Evolutionary conservation across 2,888 invertebrate genomes (phyloP).

Genomic region (Sclerodermus sp.): DNA sequence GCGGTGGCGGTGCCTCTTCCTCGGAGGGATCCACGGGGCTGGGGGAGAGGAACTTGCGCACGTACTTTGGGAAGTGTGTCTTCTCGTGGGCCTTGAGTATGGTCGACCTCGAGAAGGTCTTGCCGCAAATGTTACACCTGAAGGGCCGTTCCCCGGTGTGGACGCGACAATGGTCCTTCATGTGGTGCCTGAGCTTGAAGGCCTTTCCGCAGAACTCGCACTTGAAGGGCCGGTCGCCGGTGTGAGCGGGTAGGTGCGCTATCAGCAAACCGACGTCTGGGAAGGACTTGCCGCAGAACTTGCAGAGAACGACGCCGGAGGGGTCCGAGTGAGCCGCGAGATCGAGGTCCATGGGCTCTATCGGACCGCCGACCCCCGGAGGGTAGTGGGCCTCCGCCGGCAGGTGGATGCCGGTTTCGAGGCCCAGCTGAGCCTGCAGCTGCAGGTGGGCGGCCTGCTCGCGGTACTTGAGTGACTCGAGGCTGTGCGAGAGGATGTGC

Average conservation of each 20-base stretch:
- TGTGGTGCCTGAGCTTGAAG: conserved; percentile 88
- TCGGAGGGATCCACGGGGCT: conserved; percentile 83
- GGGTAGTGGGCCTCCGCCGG: conserved; percentile 54
- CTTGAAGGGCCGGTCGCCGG: conserved; percentile 88
- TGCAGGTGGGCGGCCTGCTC: conserved; percentile 67
- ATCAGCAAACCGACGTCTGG: conserved; percentile 87
- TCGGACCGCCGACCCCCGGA: conserved; percentile 56
- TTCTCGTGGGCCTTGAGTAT: conserved; percentile 92
- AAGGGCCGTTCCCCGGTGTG: conserved; percentile 91
- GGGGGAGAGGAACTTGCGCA: conserved; percentile 85
- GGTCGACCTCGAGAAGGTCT: conserved; percentile 87
- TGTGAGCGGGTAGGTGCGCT: conserved; percentile 85
- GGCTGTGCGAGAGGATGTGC: conserved; percentile 85
- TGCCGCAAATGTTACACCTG: conserved; percentile 85
- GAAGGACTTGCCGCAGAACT: conserved; percentile 91
- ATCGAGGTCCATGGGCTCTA: conserved; percentile 65
- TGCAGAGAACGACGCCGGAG: conserved; percentile 79
- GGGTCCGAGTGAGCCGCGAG: conserved; percentile 68
- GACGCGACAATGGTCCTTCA: conserved; percentile 93
- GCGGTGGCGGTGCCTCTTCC: conserved; percentile 63
- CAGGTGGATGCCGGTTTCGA: conserved; percentile 53
- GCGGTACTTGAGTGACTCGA: conserved; percentile 85
- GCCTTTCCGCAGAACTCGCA: conserved; percentile 94
- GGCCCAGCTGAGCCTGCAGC: conserved; percentile 59
- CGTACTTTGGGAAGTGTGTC: conserved; percentile 90